Conservation (phyloP, 2,888 invertebrate genomes). For the Pseudococcus longispinus region DNA sequence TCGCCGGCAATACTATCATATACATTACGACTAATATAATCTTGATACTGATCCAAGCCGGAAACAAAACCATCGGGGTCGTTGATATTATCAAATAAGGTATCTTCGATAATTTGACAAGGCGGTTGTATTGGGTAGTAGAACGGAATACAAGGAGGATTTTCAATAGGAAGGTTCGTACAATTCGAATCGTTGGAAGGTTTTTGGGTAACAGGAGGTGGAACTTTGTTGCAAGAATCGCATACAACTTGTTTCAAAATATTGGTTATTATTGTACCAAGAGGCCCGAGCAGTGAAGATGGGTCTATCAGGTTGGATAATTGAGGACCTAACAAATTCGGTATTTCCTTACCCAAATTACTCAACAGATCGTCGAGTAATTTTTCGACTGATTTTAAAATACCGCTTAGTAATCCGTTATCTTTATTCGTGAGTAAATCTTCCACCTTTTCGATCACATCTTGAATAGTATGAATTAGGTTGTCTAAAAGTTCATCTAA, state of each 20-base stretch:
- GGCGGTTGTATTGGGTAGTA: neutral
- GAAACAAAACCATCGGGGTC: neutral
- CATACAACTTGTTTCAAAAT: neutral
- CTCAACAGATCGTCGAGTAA: neutral
- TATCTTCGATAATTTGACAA: neutral
- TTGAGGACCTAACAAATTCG: neutral
- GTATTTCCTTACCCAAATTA: neutral
- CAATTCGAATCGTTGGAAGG: neutral
- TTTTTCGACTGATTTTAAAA: neutral
- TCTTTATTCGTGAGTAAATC: neutral
- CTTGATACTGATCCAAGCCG: conserved; percentile 15
- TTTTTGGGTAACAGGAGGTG: neutral
- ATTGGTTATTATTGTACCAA: conserved; percentile 17
- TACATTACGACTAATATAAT: neutral
- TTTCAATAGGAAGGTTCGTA: no score
- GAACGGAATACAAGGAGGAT: neutral
- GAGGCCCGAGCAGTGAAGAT: neutral
- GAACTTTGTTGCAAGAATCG: neutral
- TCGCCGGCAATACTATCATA: neutral
- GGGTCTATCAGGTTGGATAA: neutral
- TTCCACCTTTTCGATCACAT: neutral
- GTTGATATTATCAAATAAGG: neutral
- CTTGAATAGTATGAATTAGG: neutral
- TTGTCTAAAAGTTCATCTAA: neutral
- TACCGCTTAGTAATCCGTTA: neutral